A percentile compares a stretch with the other conserved stretches of the same genome.
Conservation (phyloP, 2,888 invertebrate species). For the Sarcophaga carnaria region DNA sequence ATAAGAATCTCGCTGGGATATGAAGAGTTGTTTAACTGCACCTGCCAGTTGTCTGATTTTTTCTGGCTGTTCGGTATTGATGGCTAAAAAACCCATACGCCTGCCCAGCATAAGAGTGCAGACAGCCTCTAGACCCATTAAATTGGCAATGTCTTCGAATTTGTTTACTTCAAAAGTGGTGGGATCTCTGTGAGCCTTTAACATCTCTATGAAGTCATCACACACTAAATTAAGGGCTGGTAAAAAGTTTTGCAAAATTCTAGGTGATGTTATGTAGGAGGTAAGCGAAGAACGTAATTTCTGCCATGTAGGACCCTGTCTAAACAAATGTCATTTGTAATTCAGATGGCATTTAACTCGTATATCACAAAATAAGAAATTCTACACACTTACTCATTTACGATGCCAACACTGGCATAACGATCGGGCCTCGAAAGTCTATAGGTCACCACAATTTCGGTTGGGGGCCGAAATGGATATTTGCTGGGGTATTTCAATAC, state of each 20-base stretch:
- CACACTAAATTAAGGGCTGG: slow-evolving; percentile 89
- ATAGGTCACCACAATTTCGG: slow-evolving; percentile 90
- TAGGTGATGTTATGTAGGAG: slow-evolving; percentile 88
- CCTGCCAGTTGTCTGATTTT: slow-evolving; percentile 86
- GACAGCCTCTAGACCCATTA: slow-evolving; percentile 91
- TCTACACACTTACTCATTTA: slow-evolving; percentile 87
- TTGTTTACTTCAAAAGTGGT: slow-evolving; percentile 84
- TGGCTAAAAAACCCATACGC: slow-evolving; percentile 87
- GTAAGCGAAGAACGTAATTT: slow-evolving; percentile 88
- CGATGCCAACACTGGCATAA: slow-evolving; percentile 91
- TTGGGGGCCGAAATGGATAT: slow-evolving; percentile 91
- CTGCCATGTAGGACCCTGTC: slow-evolving; percentile 91
- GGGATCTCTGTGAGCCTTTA: slow-evolving; percentile 84
- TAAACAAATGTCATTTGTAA: slow-evolving; percentile 74
- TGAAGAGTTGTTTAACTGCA: slow-evolving; percentile 90
- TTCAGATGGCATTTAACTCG: slow-evolving; percentile 28
- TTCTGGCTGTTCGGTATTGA: slow-evolving; percentile 83
- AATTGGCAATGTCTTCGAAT: slow-evolving; percentile 89
- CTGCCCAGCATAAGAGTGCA: slow-evolving; percentile 91
- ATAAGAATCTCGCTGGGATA: slow-evolving; percentile 90
- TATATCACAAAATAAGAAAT: not conserved
- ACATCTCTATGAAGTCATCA: slow-evolving; percentile 88
- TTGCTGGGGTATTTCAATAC: slow-evolving; percentile 88
- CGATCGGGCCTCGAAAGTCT: slow-evolving; percentile 88
- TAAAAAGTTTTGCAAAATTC: slow-evolving; percentile 88